Evolutionary conservation across 2,113 vertebrate genomes (phyloP), one percentile per base, ranked within the genome.

Genomic region (Tachysurus fulvidraco): DNA sequence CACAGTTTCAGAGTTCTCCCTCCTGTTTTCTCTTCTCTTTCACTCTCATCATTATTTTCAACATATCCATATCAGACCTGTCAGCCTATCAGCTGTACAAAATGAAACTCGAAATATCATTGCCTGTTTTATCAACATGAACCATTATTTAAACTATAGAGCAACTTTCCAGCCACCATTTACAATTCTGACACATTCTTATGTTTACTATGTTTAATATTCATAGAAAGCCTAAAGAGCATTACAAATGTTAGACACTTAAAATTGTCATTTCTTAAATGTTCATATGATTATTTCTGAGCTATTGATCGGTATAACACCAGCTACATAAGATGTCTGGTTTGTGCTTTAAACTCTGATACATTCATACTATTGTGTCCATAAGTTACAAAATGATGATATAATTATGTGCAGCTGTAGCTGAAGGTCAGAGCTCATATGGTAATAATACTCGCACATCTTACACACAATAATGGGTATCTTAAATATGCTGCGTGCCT

Each of bases 1-100:
- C 13, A 25, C 64, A 71, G 44, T 77, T 81, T 86, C 67, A 87
- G 84, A 11, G 17, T 79, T 65, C 65, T 81, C 44, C 54, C 1
- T 1, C 10, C 54, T 21, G 17, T 36, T 57, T 30, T 57, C 16
- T 57, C 54, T 79, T 69, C 52, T 71, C 50, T 59, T 36, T 86
- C 59, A 78, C 50, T 87, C 83, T 8, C 62, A 19, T 28, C 46
- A 11, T 65, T 54, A 46, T 21, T 65, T 71, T 14, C 23, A 57
- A 14, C 23, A 30, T 44, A 41, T 55, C 50, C 44, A 28, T 23
- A 59, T 57, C n/a, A 57, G 8, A 8, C 54, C 54, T 79, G 52
- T 14, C 30, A 59, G 2, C 6, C 23, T 77, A n/a, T 57, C 9
- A 14, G 12, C 17, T 44, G 2, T 44, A 60, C 4, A 60, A 44